Conservation (phyloP, 2,797 vertebrate genomes). For the Trematomus bernacchii region DNA sequence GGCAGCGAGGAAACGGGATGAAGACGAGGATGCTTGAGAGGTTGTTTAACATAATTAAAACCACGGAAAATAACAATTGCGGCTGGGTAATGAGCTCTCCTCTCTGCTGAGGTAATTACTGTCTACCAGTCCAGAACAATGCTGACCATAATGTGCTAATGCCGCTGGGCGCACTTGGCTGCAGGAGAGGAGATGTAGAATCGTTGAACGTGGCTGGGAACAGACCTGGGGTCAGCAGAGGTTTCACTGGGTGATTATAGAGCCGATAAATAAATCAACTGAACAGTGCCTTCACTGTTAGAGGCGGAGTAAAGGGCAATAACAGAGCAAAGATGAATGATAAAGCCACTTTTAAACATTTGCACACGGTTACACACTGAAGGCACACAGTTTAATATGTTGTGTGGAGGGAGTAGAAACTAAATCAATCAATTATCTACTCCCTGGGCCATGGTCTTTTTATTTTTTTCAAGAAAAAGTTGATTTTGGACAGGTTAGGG, state of each 20-base stretch:
- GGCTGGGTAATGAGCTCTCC: slow-evolving; percentile 59
- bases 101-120: slow-evolving; percentile 66
- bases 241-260: slow-evolving; percentile 33
- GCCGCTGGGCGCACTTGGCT: slow-evolving; percentile 24
- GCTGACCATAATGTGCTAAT: slow-evolving; percentile 40
- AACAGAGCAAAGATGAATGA: slow-evolving; percentile 1
- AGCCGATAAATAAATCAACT: slow-evolving; percentile 39
- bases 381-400: neutral
- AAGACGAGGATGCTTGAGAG: slow-evolving; percentile 35
- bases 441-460: too few species aligned
- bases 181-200: slow-evolving; percentile 11
- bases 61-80: slow-evolving; percentile 50
- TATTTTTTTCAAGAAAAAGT: too few species aligned
- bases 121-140: slow-evolving; percentile 64
- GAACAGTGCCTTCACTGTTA: slow-evolving; percentile 6
- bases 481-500: too few species aligned
- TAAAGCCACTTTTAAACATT: neutral
- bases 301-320: slow-evolving; percentile 12
- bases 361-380: neutral
- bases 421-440: neutral
- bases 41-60: slow-evolving; percentile 70
- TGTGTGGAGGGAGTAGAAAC: neutral
- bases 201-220: slow-evolving; percentile 24
- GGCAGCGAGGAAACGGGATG: slow-evolving; percentile 14
- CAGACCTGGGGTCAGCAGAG: slow-evolving; percentile 47